phyloP scores from a whole-genome alignment of 2,113 vertebrate species.

The Alectura lathami region DNA sequence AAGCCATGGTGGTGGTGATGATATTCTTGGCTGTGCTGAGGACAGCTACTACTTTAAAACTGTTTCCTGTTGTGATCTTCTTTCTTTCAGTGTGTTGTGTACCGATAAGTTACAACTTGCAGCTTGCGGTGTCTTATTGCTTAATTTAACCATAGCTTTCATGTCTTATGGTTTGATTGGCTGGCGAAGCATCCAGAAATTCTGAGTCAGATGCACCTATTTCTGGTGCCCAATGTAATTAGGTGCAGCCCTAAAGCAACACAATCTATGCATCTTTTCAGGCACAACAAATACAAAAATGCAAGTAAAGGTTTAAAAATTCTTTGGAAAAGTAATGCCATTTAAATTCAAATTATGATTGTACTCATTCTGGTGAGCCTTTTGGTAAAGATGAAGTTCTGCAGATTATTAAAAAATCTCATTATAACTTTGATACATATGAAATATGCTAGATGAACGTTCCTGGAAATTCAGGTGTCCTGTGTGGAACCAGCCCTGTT shows the following conservation, averaged over 20 bases:
- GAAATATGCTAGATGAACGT: not conserved
- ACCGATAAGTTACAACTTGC: constrained; percentile 24
- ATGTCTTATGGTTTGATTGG: constrained; percentile 51
- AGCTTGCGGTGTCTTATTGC: constrained; percentile 42
- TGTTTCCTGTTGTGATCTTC: constrained; percentile 10
- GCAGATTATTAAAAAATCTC: not conserved
- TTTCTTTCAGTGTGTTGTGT: not conserved
- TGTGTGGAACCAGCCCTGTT: not conserved
- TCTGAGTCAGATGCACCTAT: constrained; percentile 71
- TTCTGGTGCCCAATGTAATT: constrained; percentile 50
- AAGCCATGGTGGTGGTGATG: not conserved
- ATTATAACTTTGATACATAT: not conserved
- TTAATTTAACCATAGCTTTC: constrained; percentile 56
- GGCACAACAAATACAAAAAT: constrained; percentile 6
- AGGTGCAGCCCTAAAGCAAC: constrained; percentile 55
- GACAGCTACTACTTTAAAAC: not conserved
- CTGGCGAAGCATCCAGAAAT: constrained; percentile 64
- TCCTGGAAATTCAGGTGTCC: not conserved
- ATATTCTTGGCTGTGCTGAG: not conserved
- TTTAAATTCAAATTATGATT: not conserved
- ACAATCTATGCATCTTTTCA: constrained; percentile 38
- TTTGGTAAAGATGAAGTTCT: not conserved
- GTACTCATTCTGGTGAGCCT: not conserved
- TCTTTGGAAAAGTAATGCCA: not conserved
- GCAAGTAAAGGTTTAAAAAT: not conserved